These are phyloP conservation scores for Caenorhabditis auriculariae DNA, from an alignment of 2,888 invertebrate species.

Conservation along the genomic window DNA sequence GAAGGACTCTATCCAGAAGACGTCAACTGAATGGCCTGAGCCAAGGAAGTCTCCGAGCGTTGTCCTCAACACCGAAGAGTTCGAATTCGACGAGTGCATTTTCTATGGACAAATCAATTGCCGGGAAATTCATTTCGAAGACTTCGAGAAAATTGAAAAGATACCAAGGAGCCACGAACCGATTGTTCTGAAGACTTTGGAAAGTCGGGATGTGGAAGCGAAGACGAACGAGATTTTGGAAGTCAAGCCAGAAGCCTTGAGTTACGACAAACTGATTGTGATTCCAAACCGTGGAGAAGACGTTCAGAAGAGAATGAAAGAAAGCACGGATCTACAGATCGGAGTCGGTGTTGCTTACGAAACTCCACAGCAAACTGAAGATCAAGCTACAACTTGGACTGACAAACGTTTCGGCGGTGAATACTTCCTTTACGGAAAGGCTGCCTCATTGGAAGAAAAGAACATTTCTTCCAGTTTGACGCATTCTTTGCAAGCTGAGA, in stretches of 20 bases:
- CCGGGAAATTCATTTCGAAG: conserved; percentile 31
- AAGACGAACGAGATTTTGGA: conserved; percentile 15
- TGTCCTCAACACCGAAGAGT: conserved; percentile 47
- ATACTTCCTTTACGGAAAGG: conserved; percentile 42
- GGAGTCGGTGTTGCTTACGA: conserved; percentile 47
- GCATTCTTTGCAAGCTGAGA: conserved; percentile 19
- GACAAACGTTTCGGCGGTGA: conserved; percentile 46
- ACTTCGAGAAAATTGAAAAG: conserved; percentile 17
- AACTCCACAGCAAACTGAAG: conserved; percentile 16
- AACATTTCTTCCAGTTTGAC: conserved; percentile 18
- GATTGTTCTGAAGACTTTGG: conserved; percentile 5
- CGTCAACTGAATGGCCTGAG: conserved; percentile 33
- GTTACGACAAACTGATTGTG: conserved; percentile 12
- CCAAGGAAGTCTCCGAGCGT: conserved; percentile 27
- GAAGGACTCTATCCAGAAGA: conserved; percentile 5
- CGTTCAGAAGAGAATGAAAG: conserved; percentile 20
- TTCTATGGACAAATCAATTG: conserved; percentile 51
- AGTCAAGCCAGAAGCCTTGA: conserved; percentile 23
- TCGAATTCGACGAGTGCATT: conserved; percentile 49
- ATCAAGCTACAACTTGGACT: conserved; percentile 14
- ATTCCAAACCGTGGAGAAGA: conserved; percentile 40
- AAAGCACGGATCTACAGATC: conserved; percentile 38
- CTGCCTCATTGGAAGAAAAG: conserved; percentile 36
- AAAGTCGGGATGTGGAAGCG: conserved; percentile 11
- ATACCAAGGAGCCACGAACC: conserved; percentile 33